A percentile compares a stretch with the other conserved stretches of the same genome.
These are phyloP conservation scores for Sebastes miniatus DNA, from an alignment of 2,797 vertebrate species.

Conservation along the genomic window DNA sequence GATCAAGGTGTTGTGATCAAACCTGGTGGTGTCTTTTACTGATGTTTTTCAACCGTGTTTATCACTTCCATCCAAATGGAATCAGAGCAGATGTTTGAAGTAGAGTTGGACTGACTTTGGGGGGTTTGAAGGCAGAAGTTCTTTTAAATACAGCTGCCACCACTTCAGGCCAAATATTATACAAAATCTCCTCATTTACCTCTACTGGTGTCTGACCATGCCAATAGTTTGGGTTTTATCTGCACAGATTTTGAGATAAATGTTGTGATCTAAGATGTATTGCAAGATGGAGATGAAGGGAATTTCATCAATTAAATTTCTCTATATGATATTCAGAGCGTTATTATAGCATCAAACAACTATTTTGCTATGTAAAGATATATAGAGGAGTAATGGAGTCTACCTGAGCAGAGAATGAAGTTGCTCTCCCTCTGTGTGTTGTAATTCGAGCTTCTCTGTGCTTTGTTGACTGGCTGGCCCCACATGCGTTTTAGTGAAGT, in stretches of 20 bases:
- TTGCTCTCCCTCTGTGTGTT: background rate
- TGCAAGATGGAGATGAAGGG: background rate
- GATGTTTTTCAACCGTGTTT: background rate
- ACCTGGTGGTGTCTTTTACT: background rate
- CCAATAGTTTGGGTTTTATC: background rate
- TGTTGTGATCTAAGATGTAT: background rate
- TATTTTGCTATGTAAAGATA: background rate
- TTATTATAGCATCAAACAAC: background rate
- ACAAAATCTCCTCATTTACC: background rate
- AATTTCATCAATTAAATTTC: background rate
- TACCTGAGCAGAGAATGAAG: background rate
- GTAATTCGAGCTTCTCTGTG: background rate
- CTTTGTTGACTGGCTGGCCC: background rate
- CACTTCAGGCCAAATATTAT: background rate
- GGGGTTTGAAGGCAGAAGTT: background rate
- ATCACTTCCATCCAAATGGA: background rate
- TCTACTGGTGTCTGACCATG: background rate
- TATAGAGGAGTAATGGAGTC: background rate
- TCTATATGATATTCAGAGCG: background rate
- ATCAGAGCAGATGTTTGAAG: background rate
- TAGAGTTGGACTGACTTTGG: background rate
- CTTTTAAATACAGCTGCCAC: background rate
- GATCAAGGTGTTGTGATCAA: constrained; percentile 30
- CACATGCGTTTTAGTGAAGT: no score
- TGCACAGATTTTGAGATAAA: background rate